A percentile compares a stretch with the other conserved stretches of the same genome.
Evolutionary conservation across 2,797 vertebrate genomes (phyloP).

Genomic region (Buphagus erythrorhynchus): DNA sequence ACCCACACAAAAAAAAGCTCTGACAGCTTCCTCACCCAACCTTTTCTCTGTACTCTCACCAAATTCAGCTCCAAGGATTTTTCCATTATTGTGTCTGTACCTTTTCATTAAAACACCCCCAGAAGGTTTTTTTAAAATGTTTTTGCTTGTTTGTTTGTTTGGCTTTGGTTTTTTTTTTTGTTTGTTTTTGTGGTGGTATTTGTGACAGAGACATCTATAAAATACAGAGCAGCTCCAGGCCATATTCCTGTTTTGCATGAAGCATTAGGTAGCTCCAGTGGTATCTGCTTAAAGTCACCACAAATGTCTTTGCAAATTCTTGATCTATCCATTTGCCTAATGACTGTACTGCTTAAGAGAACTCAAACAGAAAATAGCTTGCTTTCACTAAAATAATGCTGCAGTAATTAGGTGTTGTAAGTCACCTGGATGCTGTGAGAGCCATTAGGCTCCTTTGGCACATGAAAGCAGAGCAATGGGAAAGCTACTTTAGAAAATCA

Average conservation of each 20-base stretch:
- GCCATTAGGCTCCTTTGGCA: neutral
- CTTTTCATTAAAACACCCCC: neutral
- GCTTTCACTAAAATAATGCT: neutral
- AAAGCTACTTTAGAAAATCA: slow-evolving; percentile 53
- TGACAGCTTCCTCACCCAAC: neutral
- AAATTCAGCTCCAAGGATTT: neutral
- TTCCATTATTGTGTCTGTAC: neutral
- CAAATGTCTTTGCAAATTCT: neutral
- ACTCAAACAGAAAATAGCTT: neutral
- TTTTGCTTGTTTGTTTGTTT: no score
- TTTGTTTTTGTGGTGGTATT: neutral
- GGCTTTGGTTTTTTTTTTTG: neutral
- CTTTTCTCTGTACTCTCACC: neutral
- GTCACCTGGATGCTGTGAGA: neutral
- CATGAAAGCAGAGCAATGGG: neutral
- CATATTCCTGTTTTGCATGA: neutral
- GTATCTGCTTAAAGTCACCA: neutral
- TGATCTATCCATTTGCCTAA: neutral
- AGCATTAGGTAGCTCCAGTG: neutral
- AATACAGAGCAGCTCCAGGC: neutral
- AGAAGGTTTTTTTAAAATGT: neutral
- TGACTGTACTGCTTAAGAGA: neutral
- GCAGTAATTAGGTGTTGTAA: slow-evolving; percentile 23
- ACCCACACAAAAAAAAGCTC: neutral
- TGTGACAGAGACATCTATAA: neutral